Conservation (phyloP, 1,140 invertebrate species). For the Paramacrobiotus metropolitanus region DNA sequence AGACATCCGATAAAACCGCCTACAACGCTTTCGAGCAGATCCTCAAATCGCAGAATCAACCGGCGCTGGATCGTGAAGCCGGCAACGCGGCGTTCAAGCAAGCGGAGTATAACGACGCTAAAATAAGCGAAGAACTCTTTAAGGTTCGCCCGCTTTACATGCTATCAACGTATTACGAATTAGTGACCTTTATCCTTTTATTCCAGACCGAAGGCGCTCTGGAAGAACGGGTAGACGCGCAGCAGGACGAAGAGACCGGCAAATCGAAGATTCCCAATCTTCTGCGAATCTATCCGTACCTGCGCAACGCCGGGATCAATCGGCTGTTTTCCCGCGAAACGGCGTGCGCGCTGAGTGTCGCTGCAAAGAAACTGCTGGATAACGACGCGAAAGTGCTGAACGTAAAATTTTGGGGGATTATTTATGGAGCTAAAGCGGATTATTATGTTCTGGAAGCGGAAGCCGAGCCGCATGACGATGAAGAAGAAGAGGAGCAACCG, state of each 20-base stretch:
- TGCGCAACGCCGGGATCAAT: not conserved
- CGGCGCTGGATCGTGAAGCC: not conserved
- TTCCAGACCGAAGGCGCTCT: not conserved
- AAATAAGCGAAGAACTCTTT: not conserved
- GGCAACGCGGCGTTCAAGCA: not conserved
- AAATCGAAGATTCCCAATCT: not conserved
- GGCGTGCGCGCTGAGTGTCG: not conserved
- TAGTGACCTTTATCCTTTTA: not conserved
- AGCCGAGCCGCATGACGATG: slow-evolving; percentile 13
- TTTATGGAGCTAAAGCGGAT: slow-evolving; percentile 12
- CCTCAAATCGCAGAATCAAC: not conserved
- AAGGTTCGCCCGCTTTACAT: not conserved
- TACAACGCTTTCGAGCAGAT: not conserved
- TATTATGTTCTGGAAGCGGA: slow-evolving; percentile 15
- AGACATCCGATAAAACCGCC: not conserved
- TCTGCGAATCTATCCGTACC: not conserved
- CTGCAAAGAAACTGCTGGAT: slow-evolving; percentile 3
- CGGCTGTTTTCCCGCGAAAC: not conserved
- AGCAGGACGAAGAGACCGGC: not conserved
- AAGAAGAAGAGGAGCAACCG: slow-evolving; percentile 12
- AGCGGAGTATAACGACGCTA: not conserved
- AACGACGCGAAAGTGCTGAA: not conserved
- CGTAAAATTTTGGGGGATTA: slow-evolving; percentile 15
- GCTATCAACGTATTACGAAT: not conserved
- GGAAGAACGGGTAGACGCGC: not conserved